Base-by-base conservation (phyloP, 1,140 invertebrate species). In the Bombus superbus region DNA sequence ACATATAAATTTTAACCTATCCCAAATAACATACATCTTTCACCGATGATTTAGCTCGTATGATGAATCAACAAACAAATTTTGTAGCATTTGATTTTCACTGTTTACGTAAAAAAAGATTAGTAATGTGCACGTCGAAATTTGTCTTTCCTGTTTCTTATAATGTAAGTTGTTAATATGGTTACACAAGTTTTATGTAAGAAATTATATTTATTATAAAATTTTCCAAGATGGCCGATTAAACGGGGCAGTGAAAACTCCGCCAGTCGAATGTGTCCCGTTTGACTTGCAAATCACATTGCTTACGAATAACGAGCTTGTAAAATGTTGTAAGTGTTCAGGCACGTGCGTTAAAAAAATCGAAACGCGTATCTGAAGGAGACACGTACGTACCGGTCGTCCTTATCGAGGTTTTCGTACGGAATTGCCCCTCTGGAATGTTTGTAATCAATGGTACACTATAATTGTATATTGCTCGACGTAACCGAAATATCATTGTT, bases 271-370 rank as follows among this genome's bases (percentile, higher is more conserved):
- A 83, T 22, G 44, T 0, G 22, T 8, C n/a, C 69, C 44, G n/a
- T 83, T 83, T 77, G 18, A 78, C 47, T 84, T 79, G 82, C 64
- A 84, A 76, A 84, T 79, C 25, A n/a, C 1, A 3, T 69, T 38
- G 53, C 35, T 73, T 28, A 15, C 22, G 59, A 59, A 62, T n/a
- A 66, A 42, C 18, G 10, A 47, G 25, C 8, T 47, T 32, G 59
- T 53, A 66, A 83, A 83, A 76, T 83, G 28, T 47, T 38, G 6
- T 28, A n/a, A 47, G 15, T 38, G 32, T 28, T 44, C 35, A 40
- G 18, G 35, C 42, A 76, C 71, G 57, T n/a, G 8, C 25, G 38
- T 38, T 18, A 40, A 35, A 68, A 42, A 79, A 47, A 59, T 68
- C n/a, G 47, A 8, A 18, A 57, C n/a, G 47, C 9, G 42, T 59